phyloP scores from a whole-genome alignment of 2,797 vertebrate species.

The Acrossocheilus fasciatus region DNA sequence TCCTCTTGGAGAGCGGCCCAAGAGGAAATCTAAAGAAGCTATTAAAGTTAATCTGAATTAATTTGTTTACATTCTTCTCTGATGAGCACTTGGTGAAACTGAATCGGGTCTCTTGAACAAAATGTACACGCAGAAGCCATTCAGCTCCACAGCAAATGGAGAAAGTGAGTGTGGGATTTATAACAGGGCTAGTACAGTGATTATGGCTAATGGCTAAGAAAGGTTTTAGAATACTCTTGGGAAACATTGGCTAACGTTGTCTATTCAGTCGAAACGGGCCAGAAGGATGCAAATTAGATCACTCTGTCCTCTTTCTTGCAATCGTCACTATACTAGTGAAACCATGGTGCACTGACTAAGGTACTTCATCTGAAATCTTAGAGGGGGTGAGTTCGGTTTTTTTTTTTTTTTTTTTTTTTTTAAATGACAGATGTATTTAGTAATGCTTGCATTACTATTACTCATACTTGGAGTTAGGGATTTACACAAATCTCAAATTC shows the following conservation, averaged over 20 bases:
- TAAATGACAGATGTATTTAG: neutral
- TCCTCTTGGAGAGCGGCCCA: constrained; percentile 57
- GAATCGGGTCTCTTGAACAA: constrained; percentile 29
- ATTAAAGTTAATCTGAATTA: constrained; percentile 68
- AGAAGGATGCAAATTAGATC: neutral
- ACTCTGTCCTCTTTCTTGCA: neutral
- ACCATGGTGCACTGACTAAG: neutral
- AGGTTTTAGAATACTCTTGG: constrained; percentile 11
- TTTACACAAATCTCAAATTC: neutral
- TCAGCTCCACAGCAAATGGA: constrained; percentile 14
- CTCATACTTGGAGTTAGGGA: neutral
- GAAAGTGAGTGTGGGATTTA: constrained; percentile 22
- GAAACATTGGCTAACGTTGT: neutral
- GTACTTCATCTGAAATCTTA: neutral
- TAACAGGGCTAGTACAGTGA: constrained; percentile 17
- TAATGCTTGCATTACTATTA: neutral
- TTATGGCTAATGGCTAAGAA: constrained; percentile 18
- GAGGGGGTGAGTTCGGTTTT: neutral
- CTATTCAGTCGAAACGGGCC: neutral
- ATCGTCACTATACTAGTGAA: neutral
- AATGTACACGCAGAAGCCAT: constrained; percentile 29
- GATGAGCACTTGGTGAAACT: constrained; percentile 54
- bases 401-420: neutral
- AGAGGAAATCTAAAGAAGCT: constrained; percentile 63
- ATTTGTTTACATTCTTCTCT: constrained; percentile 68